Base-by-base conservation (phyloP, 30 jellyfish, hydroid and myxozoan species). In the Rhopilema esculentum region DNA sequence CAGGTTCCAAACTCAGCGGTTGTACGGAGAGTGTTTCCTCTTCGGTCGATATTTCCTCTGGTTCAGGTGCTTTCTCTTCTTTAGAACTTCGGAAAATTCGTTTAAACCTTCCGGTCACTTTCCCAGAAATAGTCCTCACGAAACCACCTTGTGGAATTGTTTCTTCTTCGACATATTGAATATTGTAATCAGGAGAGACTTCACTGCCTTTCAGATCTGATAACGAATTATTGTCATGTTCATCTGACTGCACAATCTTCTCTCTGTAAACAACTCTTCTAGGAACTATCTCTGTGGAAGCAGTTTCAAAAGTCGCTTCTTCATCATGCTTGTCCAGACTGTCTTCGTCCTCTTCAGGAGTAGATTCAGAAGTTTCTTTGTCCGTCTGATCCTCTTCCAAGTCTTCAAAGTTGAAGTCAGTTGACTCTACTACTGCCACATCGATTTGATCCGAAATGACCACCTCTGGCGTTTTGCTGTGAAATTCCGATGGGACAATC, bases 361-460 rank as follows among this genome's bases (percentile, higher is more conserved):
- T 23, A 17, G 27, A 7, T 74, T 69, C 28, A 4, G 25, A n/a
- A 65, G 31, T 25, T 29, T 72, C 83, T 26, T 18, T 49, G 66
- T 72, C 83, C 22, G 66, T 52, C 1, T 28, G 24, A 24, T 15
- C 87, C 17, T 77, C 87, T 57, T 51, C 65, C 4, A 4, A 19
- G 68, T 40, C 84, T 40, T 19, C 21, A 16, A 21, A 15, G 1
- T 33, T 15, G 22, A 16, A 20, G 12, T 67, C 77, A 67, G 33
- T 24, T 23, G 77, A 67, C 33, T 67, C 83, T n/a, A 27, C 83
- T 72, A 33, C 66, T 16, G 83, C 83, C 66, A 16, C 83, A 18
- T 72, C 66, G 7, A 27, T 52, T 16, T 32, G 4, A 23, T 72
- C 83, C 1, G 25, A 8, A 16, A 72, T 24, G 1, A 27, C 28